Percentiles rank a stretch among this genome's conserved stretches.
phyloP scores from a whole-genome alignment of 2,888 invertebrate species.

The Coleophora deauratella region DNA sequence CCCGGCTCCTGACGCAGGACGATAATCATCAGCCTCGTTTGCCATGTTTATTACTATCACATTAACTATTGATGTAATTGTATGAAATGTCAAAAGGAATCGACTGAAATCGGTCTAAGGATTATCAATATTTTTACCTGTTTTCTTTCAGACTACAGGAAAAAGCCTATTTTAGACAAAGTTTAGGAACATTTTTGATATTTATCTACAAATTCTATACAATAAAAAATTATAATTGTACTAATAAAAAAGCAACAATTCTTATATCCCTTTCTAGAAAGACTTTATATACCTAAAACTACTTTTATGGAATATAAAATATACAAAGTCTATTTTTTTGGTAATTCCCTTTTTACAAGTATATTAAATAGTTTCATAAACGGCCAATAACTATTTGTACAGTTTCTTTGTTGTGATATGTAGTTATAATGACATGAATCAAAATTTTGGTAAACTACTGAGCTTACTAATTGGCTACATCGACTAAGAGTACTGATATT shows the following conservation, averaged over 20 bases:
- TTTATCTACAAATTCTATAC: conserved; percentile 18
- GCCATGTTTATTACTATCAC: conserved; percentile 1
- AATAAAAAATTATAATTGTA: conserved; percentile 5
- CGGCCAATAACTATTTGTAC: conserved; percentile 36
- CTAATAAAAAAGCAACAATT: too few relatives aligned
- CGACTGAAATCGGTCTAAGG: conserved; percentile 30
- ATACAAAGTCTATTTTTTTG: too few relatives aligned
- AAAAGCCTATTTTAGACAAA: conserved; percentile 9
- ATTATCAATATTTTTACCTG: conserved; percentile 23
- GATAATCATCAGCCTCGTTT: conserved; percentile 28
- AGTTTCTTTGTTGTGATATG: conserved; percentile 31
- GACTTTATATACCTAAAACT: background rate
- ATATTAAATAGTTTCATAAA: conserved; percentile 9
- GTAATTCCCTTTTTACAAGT: background rate
- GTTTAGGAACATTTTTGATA: conserved; percentile 19
- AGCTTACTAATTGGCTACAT: conserved; percentile 28
- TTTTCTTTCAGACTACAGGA: conserved; percentile 12
- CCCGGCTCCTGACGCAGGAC: conserved; percentile 28
- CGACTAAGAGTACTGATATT: conserved; percentile 23
- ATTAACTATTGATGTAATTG: conserved; percentile 7
- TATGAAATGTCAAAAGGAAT: conserved; percentile 25
- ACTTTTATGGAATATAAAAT: background rate
- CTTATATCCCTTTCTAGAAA: too few relatives aligned
- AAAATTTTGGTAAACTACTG: conserved; percentile 23
- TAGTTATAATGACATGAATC: conserved; percentile 25